phyloP scores from a whole-genome alignment of 2,113 vertebrate genomes.

The Bos taurus region DNA sequence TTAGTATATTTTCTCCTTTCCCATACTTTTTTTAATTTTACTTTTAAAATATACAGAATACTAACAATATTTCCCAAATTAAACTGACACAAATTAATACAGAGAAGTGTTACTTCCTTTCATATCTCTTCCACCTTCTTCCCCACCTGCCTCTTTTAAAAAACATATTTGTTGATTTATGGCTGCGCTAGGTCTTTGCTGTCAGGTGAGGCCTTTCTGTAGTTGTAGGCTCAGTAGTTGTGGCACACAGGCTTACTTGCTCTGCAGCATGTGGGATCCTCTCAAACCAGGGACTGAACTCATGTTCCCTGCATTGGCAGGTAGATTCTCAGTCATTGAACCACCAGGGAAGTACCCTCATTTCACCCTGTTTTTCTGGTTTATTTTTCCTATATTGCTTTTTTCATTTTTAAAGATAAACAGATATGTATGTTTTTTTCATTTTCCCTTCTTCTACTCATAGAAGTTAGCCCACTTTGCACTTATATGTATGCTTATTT shows the following conservation, averaged over 20 bases:
- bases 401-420: neutral
- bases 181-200: neutral
- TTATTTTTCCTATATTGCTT: neutral
- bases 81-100: neutral
- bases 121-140: neutral
- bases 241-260: neutral
- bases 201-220: rapidly evolving
- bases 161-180: neutral
- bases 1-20: neutral
- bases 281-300: neutral
- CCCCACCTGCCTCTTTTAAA: neutral
- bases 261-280: neutral
- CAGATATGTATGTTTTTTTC: neutral
- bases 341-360: neutral
- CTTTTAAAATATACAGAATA: neutral
- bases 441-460: neutral
- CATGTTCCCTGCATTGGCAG: neutral
- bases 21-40: neutral
- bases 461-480: neutral
- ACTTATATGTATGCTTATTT: neutral
- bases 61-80: neutral
- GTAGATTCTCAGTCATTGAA: neutral
- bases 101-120: neutral
- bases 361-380: neutral
- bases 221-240: neutral